Percentiles rank a stretch among this genome's conserved stretches.
These are phyloP conservation scores for Tridacna crocea DNA, from an alignment of 2,888 invertebrate species.

Conservation along the genomic window DNA sequence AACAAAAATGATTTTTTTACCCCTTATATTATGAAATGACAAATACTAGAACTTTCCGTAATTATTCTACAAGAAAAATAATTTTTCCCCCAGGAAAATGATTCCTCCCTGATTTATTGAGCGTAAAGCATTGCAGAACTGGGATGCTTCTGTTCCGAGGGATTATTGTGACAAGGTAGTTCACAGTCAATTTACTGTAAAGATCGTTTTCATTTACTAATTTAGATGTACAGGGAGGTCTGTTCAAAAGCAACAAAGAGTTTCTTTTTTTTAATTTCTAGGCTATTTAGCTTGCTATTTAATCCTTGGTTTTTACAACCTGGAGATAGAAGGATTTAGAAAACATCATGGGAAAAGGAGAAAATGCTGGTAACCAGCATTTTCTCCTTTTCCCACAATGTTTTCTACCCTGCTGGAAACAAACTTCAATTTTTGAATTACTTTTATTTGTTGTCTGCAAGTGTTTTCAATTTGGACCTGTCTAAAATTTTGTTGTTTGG, in stretches of 20 bases:
- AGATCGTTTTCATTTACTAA: conserved; percentile 19
- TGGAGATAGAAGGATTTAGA: too few species aligned
- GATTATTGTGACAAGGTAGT: conserved; percentile 35
- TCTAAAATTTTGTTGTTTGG: too few species aligned
- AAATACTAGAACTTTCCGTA: conserved; percentile 5
- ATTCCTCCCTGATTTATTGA: conserved; percentile 36
- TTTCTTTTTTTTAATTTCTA: too few species aligned
- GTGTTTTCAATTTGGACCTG: too few species aligned
- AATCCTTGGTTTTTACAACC: too few species aligned
- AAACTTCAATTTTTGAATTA: too few species aligned
- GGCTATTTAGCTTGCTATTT: too few species aligned
- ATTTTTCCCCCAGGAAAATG: conserved; percentile 25
- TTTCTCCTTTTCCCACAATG: too few species aligned
- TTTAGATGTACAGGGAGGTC: conserved; percentile 28
- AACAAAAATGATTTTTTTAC: background rate
- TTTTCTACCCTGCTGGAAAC: too few species aligned
- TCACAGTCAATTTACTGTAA: conserved; percentile 37
- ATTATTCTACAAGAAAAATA: conserved; percentile 28
- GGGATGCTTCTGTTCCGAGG: conserved; percentile 30
- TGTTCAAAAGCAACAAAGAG: conserved; percentile 15
- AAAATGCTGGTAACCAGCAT: too few species aligned
- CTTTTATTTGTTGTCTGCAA: too few species aligned
- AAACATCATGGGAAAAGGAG: too few species aligned
- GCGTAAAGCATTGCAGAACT: conserved; percentile 8
- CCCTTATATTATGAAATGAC: background rate